phyloP scores from a whole-genome alignment of 2,797 vertebrate species.

The Tauraco hartlaubi region DNA sequence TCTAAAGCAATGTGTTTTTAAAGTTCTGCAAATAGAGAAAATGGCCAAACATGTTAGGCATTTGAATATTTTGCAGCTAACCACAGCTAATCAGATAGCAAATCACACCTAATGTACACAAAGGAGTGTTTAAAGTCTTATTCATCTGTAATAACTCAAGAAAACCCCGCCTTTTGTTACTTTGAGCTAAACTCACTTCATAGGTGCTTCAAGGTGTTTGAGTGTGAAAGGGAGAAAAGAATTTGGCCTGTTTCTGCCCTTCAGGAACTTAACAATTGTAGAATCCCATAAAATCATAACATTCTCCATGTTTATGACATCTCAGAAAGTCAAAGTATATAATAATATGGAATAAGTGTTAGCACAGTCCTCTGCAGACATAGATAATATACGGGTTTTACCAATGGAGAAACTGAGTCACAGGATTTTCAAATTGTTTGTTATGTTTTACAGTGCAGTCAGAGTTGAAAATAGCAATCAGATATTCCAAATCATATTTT shows the following conservation, averaged over 20 bases:
- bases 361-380: not conserved
- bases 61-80: slow-evolving; percentile 21
- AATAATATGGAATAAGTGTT: not conserved
- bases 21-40: not conserved
- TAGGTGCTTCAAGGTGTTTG: not conserved
- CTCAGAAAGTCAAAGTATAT: not conserved
- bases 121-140: not conserved
- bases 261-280: not conserved
- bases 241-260: not conserved
- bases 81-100: not conserved
- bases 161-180: not conserved
- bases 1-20: not conserved
- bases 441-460: not conserved
- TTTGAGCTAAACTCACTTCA: not conserved
- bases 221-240: not conserved
- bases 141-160: not conserved
- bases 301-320: not conserved
- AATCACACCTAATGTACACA: not conserved
- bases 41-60: not conserved
- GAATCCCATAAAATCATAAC: not conserved
- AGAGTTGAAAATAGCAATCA: not conserved
- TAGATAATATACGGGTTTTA: not conserved
- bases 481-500: not conserved
- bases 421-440: not conserved
- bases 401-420: not conserved